A percentile compares a stretch with the other conserved stretches of the same genome.
These are phyloP conservation scores for Myotis daubentonii DNA, from an alignment of 2,797 vertebrate genomes.

Conservation along the genomic window DNA sequence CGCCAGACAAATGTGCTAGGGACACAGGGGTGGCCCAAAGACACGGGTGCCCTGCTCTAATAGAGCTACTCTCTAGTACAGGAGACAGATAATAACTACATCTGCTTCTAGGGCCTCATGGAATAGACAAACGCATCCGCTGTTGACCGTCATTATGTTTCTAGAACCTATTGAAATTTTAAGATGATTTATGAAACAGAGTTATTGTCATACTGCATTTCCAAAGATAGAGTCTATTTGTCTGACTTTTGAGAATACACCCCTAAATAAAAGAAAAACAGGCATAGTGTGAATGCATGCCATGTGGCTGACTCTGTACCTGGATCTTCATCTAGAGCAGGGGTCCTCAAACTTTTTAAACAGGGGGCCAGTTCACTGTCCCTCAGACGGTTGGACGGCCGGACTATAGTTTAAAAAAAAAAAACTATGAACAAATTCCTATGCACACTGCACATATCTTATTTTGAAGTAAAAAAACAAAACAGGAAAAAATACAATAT, in stretches of 20 bases:
- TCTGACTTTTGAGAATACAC: not conserved
- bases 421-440: too few relatives aligned
- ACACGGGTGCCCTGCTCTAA: not conserved
- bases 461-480: too few relatives aligned
- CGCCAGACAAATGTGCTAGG: not conserved
- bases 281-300: too few relatives aligned
- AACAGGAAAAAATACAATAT: too few relatives aligned
- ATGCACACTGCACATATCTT: too few relatives aligned
- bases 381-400: too few relatives aligned
- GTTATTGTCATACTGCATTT: not conserved
- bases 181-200: not conserved
- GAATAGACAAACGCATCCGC: not conserved
- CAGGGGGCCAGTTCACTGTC: too few relatives aligned
- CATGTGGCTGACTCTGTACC: fast-evolving
- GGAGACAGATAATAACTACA: fast-evolving
- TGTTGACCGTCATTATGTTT: not conserved
- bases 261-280: not conserved
- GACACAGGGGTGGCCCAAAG: not conserved
- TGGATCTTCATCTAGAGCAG: not conserved
- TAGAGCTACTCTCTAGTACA: fast-evolving
- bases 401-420: too few relatives aligned
- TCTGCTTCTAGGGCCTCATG: not conserved
- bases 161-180: not conserved
- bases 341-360: too few relatives aligned
- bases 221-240: not conserved